A percentile compares a stretch with the other conserved stretches of the same genome.
phyloP scores from a whole-genome alignment of 2,113 vertebrate species.

The Falco punctatus region DNA sequence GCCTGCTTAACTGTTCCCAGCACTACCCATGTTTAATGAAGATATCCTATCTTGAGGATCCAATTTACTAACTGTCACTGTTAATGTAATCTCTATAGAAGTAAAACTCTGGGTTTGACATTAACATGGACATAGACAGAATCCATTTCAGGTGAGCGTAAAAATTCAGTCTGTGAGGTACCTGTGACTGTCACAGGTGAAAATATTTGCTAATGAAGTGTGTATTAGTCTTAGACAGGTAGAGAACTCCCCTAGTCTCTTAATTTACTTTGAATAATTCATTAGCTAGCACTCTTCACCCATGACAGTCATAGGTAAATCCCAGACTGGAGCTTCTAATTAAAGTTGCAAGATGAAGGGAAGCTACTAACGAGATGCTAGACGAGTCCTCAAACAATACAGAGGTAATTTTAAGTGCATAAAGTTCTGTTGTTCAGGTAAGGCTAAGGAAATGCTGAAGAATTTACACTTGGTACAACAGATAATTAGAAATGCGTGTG shows the following conservation, averaged over 20 bases:
- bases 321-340: constrained; percentile 53
- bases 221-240: constrained; percentile 4
- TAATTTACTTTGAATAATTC: constrained; percentile 71
- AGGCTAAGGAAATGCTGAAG: background rate
- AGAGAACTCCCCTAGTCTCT: constrained; percentile 34
- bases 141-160: background rate
- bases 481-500: background rate
- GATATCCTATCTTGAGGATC: background rate
- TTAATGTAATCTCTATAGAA: background rate
- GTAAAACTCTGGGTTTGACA: background rate
- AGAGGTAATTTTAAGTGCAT: background rate
- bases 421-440: background rate
- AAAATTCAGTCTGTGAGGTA: background rate
- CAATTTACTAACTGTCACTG: constrained; percentile 12
- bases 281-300: constrained; percentile 53
- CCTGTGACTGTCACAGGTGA: constrained; percentile 31
- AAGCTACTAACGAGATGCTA: constrained; percentile 49
- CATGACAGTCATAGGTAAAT: constrained; percentile 50
- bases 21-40: background rate
- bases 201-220: constrained; percentile 39
- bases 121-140: background rate
- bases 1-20: background rate
- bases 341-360: constrained; percentile 52
- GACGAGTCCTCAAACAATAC: background rate
- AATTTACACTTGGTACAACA: background rate